Base-by-base conservation (phyloP, 2,888 invertebrate genomes). In the Rhogogaster chlorosoma region DNA sequence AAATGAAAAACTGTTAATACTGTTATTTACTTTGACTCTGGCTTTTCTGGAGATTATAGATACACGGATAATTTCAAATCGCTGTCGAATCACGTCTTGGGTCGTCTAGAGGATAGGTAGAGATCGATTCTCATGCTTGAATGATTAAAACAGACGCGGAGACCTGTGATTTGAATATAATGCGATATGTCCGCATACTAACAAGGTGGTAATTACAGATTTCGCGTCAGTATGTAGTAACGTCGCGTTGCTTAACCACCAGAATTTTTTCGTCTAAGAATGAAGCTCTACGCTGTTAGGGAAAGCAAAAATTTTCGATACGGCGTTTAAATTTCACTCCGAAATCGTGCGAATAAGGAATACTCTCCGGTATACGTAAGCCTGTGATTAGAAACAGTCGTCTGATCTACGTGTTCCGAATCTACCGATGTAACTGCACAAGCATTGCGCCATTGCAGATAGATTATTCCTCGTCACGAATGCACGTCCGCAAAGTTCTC, bases 381-480 rank as follows among this genome's bases (percentile, higher is more conserved):
- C 36, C 70, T 70, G 36, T 70, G 36, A 70, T 70, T 36, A 70
- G 32, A 70, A 32, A 70, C 70, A 36, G 61, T 61, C 70, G 70
- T 70, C 32, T 61, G 32, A 70, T 70, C 36, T n/a, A 70, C 70
- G 70, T 70, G 70, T 36, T 70, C 70, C 15, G 70, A 70, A 70
- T 70, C 36, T 70, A 36, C 36, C 32, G 70, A 70, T 36, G 32
- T 61, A 61, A 12, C 61, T 61, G 26, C 26, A 61, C 18, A 70
- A 70, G n/a, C 70, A 36, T 70, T 70, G 70, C 32, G 36, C 70
- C 18, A 70, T 70, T 70, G 70, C 36, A 36, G 70, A 36, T 36
- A 70, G 70, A 70, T 70, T 70, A 70, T 70, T 70, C 36, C 70
- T 70, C 70, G 70, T 70, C 70, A 70, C 70, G 70, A 70, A 26